phyloP scores from a whole-genome alignment of 2,888 invertebrate genomes.

The Volucella inflata region DNA sequence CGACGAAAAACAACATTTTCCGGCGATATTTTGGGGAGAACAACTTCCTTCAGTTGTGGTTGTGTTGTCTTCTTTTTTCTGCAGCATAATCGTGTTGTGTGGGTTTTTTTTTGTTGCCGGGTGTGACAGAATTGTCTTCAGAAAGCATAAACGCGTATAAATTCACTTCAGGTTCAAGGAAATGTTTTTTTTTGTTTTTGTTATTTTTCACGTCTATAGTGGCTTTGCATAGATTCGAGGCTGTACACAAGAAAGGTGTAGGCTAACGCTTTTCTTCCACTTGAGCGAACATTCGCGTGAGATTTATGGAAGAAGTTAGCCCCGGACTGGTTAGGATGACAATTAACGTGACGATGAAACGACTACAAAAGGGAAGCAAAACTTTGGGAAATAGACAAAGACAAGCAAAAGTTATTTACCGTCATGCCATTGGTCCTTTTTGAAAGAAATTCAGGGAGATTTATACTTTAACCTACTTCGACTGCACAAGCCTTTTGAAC shows the following conservation, averaged over 20 bases:
- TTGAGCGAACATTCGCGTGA: not conserved
- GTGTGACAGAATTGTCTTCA: constrained; percentile 6
- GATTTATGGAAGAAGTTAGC: constrained; percentile 10
- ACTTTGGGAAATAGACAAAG: too few relatives aligned
- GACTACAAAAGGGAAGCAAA: too few relatives aligned
- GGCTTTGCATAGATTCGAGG: not conserved
- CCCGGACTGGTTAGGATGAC: not conserved
- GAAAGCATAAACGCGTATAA: constrained; percentile 29
- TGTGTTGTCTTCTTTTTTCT: not conserved
- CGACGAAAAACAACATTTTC: not conserved
- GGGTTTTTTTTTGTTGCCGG: not conserved
- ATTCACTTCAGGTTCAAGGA: constrained; percentile 38
- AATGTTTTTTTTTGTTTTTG: not conserved
- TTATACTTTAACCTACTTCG: too few relatives aligned
- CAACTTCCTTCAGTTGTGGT: constrained; percentile 2
- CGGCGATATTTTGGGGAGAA: not conserved
- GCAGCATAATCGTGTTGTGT: not conserved
- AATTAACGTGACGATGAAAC: too few relatives aligned
- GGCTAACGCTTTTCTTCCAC: constrained; percentile 6
- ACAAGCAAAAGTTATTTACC: too few relatives aligned
- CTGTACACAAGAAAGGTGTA: not conserved
- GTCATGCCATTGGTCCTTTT: too few relatives aligned
- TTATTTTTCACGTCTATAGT: not conserved
- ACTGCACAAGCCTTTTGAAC: too few relatives aligned
- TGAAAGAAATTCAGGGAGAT: too few relatives aligned